Evolutionary conservation across 2,888 invertebrate genomes (phyloP).

Genomic region (Aelia acuminata): DNA sequence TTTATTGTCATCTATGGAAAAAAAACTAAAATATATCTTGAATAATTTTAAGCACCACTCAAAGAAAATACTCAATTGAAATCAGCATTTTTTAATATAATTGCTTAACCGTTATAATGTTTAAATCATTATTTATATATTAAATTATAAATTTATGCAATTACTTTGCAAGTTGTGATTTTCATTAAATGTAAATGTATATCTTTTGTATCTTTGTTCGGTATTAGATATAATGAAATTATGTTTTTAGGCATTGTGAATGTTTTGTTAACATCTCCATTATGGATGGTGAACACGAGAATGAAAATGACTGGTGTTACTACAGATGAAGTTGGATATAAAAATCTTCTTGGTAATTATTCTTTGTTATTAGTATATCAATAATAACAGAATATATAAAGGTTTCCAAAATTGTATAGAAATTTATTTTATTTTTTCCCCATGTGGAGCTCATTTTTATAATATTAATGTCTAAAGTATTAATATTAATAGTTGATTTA

Average conservation of each 20-base stretch:
- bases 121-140: background rate
- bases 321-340: constrained; percentile 66
- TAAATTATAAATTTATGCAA: background rate
- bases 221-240: background rate
- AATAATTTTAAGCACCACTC: background rate
- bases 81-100: background rate
- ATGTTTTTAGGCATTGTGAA: constrained; percentile 76
- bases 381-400: too few relatives aligned
- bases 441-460: too few relatives aligned
- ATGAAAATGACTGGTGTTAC: constrained; percentile 78
- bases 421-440: too few relatives aligned
- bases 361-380: background rate
- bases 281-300: constrained; percentile 94
- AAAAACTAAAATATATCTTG: too few relatives aligned
- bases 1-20: too few relatives aligned
- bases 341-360: constrained; percentile 68
- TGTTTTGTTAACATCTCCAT: constrained; percentile 87
- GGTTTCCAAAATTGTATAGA: too few relatives aligned
- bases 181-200: background rate
- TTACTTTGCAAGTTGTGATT: background rate
- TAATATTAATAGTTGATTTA: too few relatives aligned
- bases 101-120: too few relatives aligned
- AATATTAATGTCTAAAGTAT: too few relatives aligned
- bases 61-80: background rate
- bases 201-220: too few relatives aligned